Conservation (phyloP, 2,113 vertebrate species). For the Callipepla squamata region DNA sequence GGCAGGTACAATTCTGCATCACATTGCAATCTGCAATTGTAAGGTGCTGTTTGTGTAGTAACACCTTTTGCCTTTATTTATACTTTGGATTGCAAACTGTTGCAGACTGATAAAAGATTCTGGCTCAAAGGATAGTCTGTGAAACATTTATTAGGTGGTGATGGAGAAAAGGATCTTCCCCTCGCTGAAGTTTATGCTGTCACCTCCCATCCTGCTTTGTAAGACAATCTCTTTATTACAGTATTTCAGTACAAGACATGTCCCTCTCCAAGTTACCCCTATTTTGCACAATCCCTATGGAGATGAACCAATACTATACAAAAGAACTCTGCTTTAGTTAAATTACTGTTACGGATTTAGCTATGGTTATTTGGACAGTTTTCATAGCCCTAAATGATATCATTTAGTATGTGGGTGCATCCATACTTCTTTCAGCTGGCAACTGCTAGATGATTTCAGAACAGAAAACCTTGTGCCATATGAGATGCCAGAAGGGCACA, state of each 20-base stretch:
- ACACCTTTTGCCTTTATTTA: accelerated
- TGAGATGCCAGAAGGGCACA: not conserved
- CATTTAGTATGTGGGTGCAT: accelerated
- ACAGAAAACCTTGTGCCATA: no score
- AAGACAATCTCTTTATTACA: not conserved
- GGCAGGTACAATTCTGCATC: not conserved
- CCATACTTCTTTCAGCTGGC: not conserved
- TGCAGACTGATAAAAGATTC: not conserved
- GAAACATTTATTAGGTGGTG: not conserved
- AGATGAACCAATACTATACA: not conserved
- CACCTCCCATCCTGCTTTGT: not conserved
- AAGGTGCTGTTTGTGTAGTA: accelerated
- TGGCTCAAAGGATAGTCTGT: not conserved
- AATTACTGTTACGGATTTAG: not conserved
- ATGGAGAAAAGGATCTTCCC: not conserved
- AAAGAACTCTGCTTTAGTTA: not conserved
- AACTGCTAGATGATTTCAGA: not conserved
- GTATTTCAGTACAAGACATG: not conserved
- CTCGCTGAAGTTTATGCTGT: not conserved
- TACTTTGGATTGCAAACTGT: not conserved
- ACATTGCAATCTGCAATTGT: not conserved
- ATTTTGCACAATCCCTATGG: not conserved
- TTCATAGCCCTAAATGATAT: not conserved
- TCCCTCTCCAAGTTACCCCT: not conserved
- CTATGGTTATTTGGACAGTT: not conserved